Conservation (phyloP, 2,113 vertebrate genomes). For the Phaethon lepturus region DNA sequence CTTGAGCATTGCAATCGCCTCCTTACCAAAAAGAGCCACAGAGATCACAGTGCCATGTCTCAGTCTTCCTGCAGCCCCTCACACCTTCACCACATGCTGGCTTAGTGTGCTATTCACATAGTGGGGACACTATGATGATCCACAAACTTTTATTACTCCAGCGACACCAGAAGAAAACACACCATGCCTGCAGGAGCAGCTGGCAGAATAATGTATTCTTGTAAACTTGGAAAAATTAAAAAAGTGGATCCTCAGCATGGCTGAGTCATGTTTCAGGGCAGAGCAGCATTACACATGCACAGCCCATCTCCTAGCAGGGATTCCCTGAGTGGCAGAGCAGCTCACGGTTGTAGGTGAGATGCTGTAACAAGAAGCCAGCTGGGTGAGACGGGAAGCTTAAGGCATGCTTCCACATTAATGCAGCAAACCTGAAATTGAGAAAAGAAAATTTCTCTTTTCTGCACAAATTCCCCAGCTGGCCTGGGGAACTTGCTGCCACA, state of each 20-base stretch:
- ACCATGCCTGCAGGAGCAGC: not conserved
- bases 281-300: not conserved
- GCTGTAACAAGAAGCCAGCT: slow-evolving; percentile 5
- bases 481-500: fast-evolving
- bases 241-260: not conserved
- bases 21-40: not conserved
- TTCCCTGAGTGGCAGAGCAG: not conserved
- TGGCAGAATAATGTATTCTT: not conserved
- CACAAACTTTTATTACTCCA: not conserved
- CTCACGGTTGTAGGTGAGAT: not conserved
- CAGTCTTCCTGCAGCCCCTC: not conserved
- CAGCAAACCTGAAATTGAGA: not conserved
- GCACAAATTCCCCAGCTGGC: not conserved
- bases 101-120: not conserved
- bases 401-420: not conserved
- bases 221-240: not conserved
- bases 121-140: not conserved
- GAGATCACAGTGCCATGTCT: fast-evolving
- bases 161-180: not conserved
- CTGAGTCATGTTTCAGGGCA: not conserved
- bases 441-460: not conserved
- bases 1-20: not conserved
- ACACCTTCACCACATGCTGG: not conserved
- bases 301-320: not conserved
- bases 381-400: not conserved